phyloP scores from a whole-genome alignment of 2,888 invertebrate genomes.

The Schizaphis graminum region DNA sequence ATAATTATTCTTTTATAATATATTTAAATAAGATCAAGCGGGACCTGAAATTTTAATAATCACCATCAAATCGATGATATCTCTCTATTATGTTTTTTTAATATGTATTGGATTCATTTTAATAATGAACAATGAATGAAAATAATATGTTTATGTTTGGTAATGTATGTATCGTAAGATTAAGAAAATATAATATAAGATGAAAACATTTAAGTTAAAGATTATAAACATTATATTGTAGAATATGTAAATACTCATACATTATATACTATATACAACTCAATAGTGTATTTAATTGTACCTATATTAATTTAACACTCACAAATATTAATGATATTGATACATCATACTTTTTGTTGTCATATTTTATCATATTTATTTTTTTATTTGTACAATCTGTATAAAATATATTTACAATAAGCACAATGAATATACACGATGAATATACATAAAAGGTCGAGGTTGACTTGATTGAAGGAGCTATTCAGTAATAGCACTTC shows the following conservation, averaged over 20 bases:
- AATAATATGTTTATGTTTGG: background rate
- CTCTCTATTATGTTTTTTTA: background rate
- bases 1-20: constrained; percentile 9
- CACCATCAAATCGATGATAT: background rate
- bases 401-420: too few relatives aligned
- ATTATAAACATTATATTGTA: background rate
- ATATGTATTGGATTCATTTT: background rate
- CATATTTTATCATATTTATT: too few relatives aligned
- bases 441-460: too few relatives aligned
- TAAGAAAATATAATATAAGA: background rate
- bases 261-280: background rate
- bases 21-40: constrained; percentile 22
- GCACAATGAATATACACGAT: too few relatives aligned
- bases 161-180: background rate
- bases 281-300: background rate
- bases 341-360: background rate
- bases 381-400: too few relatives aligned
- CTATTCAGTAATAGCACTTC: too few relatives aligned
- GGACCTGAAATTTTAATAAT: background rate
- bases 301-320: background rate
- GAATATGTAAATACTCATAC: background rate
- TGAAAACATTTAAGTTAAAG: background rate
- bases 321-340: background rate
- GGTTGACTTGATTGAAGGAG: too few relatives aligned
- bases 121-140: background rate